These are phyloP conservation scores for Argyresthia goedartella DNA, from an alignment of 2,888 invertebrate species.

Conservation along the genomic window DNA sequence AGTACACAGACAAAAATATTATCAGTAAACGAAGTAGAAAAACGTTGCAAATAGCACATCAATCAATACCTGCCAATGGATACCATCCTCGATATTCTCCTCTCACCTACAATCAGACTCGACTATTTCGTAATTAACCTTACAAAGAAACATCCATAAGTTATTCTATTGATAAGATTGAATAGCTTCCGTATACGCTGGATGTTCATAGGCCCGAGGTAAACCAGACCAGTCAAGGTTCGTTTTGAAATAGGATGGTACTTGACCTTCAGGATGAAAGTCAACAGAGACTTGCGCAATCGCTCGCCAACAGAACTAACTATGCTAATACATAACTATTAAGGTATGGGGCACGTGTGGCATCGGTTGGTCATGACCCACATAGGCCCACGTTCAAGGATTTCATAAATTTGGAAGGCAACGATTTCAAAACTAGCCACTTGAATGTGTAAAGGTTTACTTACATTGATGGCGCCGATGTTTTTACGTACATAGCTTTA, in stretches of 20 bases:
- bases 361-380: conserved; percentile 62
- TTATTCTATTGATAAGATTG: conserved; percentile 48
- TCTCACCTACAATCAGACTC: background rate
- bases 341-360: conserved; percentile 38
- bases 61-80: background rate
- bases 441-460: conserved; percentile 46
- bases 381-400: conserved; percentile 60
- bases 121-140: background rate
- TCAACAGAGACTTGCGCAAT: conserved; percentile 63
- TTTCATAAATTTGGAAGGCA: conserved; percentile 67
- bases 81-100: background rate
- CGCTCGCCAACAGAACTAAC: conserved; percentile 39
- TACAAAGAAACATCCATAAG: background rate
- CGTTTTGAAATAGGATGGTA: conserved; percentile 69
- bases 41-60: too few relatives aligned
- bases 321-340: conserved; percentile 60
- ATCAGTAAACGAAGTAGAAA: background rate
- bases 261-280: conserved; percentile 71
- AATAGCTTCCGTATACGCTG: conserved; percentile 56
- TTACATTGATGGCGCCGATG: conserved; percentile 40
- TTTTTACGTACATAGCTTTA: too few relatives aligned
- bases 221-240: conserved; percentile 63
- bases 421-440: conserved; percentile 54
- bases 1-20: background rate
- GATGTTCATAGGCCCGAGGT: conserved; percentile 50